Conservation (phyloP, 2,888 invertebrate species). For the Pollenia angustigena region DNA sequence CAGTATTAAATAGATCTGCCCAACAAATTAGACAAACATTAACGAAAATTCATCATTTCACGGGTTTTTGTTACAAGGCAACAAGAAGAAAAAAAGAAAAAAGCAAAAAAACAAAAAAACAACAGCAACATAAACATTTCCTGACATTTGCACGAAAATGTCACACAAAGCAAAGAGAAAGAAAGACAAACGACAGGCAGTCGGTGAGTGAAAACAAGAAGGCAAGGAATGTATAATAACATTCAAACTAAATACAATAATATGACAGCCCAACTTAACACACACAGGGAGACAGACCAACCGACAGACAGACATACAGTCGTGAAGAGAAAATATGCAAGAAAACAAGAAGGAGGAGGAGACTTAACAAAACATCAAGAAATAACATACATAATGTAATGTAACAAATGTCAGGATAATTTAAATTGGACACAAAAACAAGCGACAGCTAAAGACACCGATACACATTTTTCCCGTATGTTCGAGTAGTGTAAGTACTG, state of each 20-base stretch:
- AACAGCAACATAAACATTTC: slow-evolving; percentile 9
- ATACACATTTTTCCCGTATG: slow-evolving; percentile 19
- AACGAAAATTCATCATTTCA: slow-evolving; percentile 69
- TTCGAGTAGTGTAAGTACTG: not conserved
- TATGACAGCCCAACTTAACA: slow-evolving; percentile 49
- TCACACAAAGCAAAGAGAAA: slow-evolving; percentile 52
- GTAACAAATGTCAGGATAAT: slow-evolving; percentile 65
- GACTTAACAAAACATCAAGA: not conserved
- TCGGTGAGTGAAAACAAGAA: slow-evolving; percentile 4
- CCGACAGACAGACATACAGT: not conserved
- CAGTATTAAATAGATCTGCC: slow-evolving; percentile 59
- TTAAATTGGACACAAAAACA: slow-evolving; percentile 56
- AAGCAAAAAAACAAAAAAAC: not conserved
- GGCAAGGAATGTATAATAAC: slow-evolving; percentile 38
- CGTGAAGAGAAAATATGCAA: not conserved
- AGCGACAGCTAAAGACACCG: slow-evolving; percentile 47
- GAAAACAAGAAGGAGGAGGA: slow-evolving; percentile 35
- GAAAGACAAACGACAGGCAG: not conserved
- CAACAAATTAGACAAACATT: slow-evolving; percentile 67
- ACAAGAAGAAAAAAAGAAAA: not conserved
- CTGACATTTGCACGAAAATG: slow-evolving; percentile 69
- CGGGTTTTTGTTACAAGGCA: slow-evolving; percentile 33
- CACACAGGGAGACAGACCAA: too few relatives aligned
- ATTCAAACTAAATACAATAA: slow-evolving; percentile 50
- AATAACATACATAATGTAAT: slow-evolving; percentile 17